Percentiles rank a stretch among this genome's conserved stretches.
These are phyloP conservation scores for Sebastes minor DNA, from an alignment of 2,797 vertebrate species.

Conservation along the genomic window DNA sequence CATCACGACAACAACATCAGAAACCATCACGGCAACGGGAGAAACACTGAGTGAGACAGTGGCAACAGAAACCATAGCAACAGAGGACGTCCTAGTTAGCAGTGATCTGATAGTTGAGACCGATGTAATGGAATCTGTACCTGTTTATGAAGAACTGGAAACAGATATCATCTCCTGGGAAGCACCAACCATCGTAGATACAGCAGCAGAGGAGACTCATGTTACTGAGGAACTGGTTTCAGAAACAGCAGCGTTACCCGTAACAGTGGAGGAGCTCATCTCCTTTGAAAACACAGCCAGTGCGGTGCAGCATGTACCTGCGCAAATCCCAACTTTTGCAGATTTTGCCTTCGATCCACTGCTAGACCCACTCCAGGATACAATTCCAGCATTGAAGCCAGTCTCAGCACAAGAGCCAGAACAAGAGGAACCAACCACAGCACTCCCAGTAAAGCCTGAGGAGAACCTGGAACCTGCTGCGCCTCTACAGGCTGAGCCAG, in stretches of 20 bases:
- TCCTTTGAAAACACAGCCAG: slow-evolving; percentile 35
- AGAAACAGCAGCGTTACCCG: not conserved
- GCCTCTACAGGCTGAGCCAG: slow-evolving; percentile 20
- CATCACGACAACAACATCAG: too few species aligned
- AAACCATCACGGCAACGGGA: not conserved
- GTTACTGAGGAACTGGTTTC: not conserved
- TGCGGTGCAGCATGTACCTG: not conserved
- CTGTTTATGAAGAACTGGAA: not conserved
- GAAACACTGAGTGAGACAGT: not conserved
- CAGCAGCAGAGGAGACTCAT: not conserved
- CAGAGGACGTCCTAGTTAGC: slow-evolving; percentile 20
- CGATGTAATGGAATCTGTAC: not conserved
- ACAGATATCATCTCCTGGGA: not conserved
- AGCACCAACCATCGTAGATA: not conserved
- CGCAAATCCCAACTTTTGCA: not conserved
- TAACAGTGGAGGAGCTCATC: slow-evolving; percentile 53
- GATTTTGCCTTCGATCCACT: slow-evolving; percentile 8
- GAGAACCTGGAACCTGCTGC: not conserved
- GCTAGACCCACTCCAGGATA: slow-evolving; percentile 14
- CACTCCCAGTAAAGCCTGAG: slow-evolving; percentile 1
- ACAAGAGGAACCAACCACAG: slow-evolving; percentile 1
- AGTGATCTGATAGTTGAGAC: not conserved
- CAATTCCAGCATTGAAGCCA: slow-evolving; percentile 14
- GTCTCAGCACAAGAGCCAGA: not conserved
- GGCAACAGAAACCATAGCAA: not conserved